Evolutionary conservation across 1,140 invertebrate species (phyloP).

Genomic region (Thalassaphorura encarpata): DNA sequence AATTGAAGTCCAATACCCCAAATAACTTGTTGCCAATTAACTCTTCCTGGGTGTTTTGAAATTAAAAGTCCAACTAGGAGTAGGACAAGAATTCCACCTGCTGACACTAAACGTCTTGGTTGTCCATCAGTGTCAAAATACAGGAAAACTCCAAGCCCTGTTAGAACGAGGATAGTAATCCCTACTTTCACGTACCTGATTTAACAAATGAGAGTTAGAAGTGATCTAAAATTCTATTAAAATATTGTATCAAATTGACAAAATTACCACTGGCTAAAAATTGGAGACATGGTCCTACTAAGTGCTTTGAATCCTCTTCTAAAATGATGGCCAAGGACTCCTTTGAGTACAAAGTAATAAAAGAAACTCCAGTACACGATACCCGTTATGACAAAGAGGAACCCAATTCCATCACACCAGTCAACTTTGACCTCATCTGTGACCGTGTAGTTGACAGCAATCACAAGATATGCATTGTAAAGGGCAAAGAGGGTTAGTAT

Average conservation of each 20-base stretch:
- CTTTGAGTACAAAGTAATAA: constrained; percentile 57
- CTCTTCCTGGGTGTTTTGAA: constrained; percentile 49
- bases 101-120: constrained; percentile 44
- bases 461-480: constrained; percentile 31
- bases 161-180: not conserved
- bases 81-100: constrained; percentile 50
- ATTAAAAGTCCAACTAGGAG: constrained; percentile 42
- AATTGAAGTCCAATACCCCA: constrained; percentile 78
- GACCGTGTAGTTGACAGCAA: constrained; percentile 22
- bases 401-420: constrained; percentile 61
- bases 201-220: no score
- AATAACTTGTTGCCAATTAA: constrained; percentile 63
- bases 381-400: constrained; percentile 54
- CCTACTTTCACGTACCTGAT: not conserved
- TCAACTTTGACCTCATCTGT: constrained; percentile 29
- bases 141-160: constrained; percentile 23
- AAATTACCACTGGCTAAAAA: no score
- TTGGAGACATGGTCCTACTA: no score
- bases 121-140: constrained; percentile 36
- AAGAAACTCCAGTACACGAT: constrained; percentile 52
- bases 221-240: no score
- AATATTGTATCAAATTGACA: no score
- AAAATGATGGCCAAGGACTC: no score
- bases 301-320: no score
- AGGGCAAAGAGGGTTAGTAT: not conserved